These are phyloP conservation scores for Trogon surrucura DNA, from an alignment of 2,113 vertebrate genomes.

Conservation along the genomic window DNA sequence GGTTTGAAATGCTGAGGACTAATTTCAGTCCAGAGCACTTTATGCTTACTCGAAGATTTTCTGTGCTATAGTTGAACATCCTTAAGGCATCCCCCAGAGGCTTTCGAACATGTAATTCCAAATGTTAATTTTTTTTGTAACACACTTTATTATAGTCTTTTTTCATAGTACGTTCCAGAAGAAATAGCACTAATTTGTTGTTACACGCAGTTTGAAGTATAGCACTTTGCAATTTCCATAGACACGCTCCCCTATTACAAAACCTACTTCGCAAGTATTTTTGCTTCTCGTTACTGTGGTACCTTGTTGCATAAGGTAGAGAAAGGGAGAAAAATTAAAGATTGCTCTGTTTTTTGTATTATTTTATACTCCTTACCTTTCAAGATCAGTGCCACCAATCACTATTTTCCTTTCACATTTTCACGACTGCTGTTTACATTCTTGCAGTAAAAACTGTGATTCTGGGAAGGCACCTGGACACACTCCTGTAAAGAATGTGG, in stretches of 20 bases:
- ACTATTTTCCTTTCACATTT: neutral
- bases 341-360: neutral
- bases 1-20: neutral
- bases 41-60: neutral
- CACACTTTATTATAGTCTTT: neutral
- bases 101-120: neutral
- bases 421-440: neutral
- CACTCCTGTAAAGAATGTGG: neutral
- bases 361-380: neutral
- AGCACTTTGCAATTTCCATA: neutral
- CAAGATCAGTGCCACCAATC: neutral
- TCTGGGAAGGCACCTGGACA: neutral
- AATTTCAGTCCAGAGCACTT: neutral
- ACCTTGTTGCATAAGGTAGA: neutral
- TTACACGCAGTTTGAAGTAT: neutral
- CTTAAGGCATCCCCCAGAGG: neutral
- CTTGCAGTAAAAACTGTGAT: neutral
- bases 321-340: neutral
- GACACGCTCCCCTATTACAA: neutral
- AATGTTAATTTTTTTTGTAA: neutral
- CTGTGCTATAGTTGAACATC: neutral
- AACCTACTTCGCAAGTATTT: neutral
- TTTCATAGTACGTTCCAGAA: neutral
- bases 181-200: neutral
- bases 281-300: neutral